A percentile compares a stretch with the other conserved stretches of the same genome.
These are phyloP conservation scores for Anguilla anguilla DNA, from an alignment of 2,797 vertebrate species.

Conservation along the genomic window DNA sequence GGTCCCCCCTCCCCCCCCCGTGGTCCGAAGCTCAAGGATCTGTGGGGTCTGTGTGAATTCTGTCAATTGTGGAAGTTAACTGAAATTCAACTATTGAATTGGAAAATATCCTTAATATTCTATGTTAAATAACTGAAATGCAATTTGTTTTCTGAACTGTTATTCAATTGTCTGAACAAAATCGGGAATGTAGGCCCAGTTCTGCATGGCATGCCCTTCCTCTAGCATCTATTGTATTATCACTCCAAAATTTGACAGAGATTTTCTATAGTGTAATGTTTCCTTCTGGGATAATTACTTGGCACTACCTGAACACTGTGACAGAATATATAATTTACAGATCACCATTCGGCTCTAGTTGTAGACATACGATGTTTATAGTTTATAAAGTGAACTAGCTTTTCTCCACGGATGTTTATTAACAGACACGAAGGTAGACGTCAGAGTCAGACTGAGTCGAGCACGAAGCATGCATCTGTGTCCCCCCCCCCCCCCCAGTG, in stretches of 20 bases:
- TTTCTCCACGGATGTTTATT: neutral
- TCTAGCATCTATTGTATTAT: neutral
- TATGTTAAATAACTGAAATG: neutral
- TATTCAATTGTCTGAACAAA: neutral
- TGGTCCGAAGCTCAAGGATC: neutral
- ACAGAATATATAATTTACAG: neutral
- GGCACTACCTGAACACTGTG: neutral
- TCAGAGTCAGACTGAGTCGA: neutral
- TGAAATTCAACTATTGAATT: neutral
- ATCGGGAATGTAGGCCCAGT: too few relatives aligned
- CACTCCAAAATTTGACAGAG: neutral
- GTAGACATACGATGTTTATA: neutral
- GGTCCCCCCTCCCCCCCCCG: neutral
- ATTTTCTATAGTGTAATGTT: neutral
- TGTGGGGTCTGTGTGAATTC: too few relatives aligned
- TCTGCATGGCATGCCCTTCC: slow-evolving; percentile 11
- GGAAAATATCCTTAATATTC: neutral
- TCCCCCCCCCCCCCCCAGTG: neutral
- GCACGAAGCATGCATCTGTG: neutral
- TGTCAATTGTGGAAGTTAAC: neutral
- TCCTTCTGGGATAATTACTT: neutral
- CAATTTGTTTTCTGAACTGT: neutral
- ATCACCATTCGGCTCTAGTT: neutral
- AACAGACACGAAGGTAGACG: neutral
- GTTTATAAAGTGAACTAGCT: neutral